Evolutionary conservation across 2,797 vertebrate genomes (phyloP).

Genomic region (Chelonia mydas): DNA sequence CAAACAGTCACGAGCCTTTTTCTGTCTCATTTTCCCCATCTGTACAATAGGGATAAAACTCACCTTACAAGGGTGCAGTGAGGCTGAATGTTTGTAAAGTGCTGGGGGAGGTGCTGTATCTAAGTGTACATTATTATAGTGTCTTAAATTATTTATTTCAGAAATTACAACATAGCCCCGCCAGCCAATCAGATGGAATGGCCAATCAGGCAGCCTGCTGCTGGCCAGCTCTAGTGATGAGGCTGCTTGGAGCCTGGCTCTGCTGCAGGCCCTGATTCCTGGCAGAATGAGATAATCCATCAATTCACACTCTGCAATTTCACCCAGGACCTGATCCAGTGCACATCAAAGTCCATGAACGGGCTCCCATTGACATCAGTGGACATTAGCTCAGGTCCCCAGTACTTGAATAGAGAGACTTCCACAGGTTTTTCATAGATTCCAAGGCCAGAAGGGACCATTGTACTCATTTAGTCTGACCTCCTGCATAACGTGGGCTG

Average conservation of each 20-base stretch:
- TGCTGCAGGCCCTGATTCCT: background rate
- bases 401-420: slow-evolving; percentile 6
- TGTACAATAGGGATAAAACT: background rate
- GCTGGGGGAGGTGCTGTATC: background rate
- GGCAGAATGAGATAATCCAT: slow-evolving; percentile 35
- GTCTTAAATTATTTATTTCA: slow-evolving; percentile 14
- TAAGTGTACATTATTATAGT: background rate
- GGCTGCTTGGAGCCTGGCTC: no score
- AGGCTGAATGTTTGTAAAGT: background rate
- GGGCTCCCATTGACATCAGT: slow-evolving; percentile 1
- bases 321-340: slow-evolving; percentile 57
- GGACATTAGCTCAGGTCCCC: slow-evolving; percentile 49
- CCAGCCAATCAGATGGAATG: no score
- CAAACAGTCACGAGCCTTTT: background rate
- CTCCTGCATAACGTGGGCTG: background rate
- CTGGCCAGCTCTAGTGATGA: no score
- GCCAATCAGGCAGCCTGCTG: background rate
- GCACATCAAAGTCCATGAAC: background rate
- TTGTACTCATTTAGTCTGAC: background rate
- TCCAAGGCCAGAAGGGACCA: background rate
- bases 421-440: slow-evolving; percentile 47
- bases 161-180: slow-evolving; percentile 10
- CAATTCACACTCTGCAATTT: slow-evolving; percentile 35
- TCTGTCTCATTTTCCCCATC: background rate
- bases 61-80: background rate